Conservation (phyloP, 1,140 invertebrate species). For the Aphaenogaster ashmeadi region DNA sequence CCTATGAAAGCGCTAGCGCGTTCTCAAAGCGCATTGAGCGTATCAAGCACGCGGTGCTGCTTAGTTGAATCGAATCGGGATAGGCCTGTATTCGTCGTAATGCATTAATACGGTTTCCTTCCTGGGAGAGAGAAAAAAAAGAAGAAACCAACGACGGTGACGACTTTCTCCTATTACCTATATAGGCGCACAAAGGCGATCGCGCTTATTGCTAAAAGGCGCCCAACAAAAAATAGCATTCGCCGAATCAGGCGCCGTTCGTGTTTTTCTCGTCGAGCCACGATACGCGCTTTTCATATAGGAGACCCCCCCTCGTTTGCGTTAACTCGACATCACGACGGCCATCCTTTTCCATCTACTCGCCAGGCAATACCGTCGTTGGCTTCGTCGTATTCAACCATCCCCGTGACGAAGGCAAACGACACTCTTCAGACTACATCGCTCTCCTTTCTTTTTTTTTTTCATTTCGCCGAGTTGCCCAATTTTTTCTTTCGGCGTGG, state of each 20-base stretch:
- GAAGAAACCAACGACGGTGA: conserved; percentile 4
- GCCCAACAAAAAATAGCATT: conserved; percentile 14
- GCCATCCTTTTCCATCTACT: conserved; percentile 46
- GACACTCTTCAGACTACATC: neutral
- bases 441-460: conserved; percentile 21
- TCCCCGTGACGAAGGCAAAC: conserved; percentile 4
- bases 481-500: conserved; percentile 22
- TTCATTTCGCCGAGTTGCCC: conserved; percentile 23
- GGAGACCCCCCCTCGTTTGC: neutral
- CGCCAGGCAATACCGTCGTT: conserved; percentile 26
- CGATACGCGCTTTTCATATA: conserved; percentile 46
- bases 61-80: conserved; percentile 62
- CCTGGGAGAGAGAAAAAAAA: conserved; percentile 44
- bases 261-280: conserved; percentile 33
- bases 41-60: conserved; percentile 30
- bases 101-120: conserved; percentile 70
- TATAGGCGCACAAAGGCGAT: neutral
- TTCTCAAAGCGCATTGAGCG: conserved; percentile 65
- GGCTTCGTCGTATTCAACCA: neutral
- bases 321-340: conserved; percentile 41
- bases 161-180: neutral
- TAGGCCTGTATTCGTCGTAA: conserved; percentile 55
- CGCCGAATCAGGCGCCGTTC: conserved; percentile 7
- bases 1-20: conserved; percentile 58
- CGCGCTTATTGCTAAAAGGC: conserved; percentile 32